These are phyloP conservation scores for Cerceris rybyensis DNA, from an alignment of 2,888 invertebrate species.

Conservation along the genomic window DNA sequence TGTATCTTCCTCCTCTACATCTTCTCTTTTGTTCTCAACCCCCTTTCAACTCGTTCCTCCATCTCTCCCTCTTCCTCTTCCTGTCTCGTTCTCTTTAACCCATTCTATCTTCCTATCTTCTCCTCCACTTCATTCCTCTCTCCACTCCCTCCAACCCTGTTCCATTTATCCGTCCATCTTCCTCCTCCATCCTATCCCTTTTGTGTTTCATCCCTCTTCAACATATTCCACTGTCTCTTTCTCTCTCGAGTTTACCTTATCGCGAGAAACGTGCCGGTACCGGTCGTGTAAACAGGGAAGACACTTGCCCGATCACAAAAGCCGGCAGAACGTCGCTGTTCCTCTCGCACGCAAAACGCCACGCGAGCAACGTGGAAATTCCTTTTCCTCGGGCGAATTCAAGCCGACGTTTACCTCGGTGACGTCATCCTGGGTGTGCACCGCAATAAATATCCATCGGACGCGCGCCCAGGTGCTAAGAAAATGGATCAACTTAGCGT, in stretches of 20 bases:
- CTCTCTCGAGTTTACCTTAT: conserved; percentile 42
- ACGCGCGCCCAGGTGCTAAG: conserved; percentile 61
- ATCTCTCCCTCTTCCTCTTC: too few relatives aligned
- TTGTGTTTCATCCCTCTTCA: too few relatives aligned
- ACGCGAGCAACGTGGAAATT: conserved; percentile 49
- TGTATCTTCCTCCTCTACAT: too few relatives aligned
- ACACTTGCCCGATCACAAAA: conserved; percentile 37
- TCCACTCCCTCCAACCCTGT: too few relatives aligned
- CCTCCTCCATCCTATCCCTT: too few relatives aligned
- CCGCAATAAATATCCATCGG: conserved; percentile 66
- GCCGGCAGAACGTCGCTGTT: neutral
- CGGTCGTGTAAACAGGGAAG: conserved; percentile 43
- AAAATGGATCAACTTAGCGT: conserved; percentile 60
- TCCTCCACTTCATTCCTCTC: too few relatives aligned
- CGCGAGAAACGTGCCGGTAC: conserved; percentile 53
- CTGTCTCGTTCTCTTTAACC: too few relatives aligned
- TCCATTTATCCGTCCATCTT: too few relatives aligned
- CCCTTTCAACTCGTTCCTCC: too few relatives aligned
- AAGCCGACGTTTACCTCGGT: conserved; percentile 36
- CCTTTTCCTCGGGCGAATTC: conserved; percentile 46
- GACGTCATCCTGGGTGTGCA: conserved; percentile 44
- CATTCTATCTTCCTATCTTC: too few relatives aligned
- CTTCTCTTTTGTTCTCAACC: too few relatives aligned
- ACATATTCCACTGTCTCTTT: neutral
- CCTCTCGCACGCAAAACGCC: neutral